Evolutionary conservation across 1,140 invertebrate species (phyloP).

Genomic region (Ceratosolen fusciceps): DNA sequence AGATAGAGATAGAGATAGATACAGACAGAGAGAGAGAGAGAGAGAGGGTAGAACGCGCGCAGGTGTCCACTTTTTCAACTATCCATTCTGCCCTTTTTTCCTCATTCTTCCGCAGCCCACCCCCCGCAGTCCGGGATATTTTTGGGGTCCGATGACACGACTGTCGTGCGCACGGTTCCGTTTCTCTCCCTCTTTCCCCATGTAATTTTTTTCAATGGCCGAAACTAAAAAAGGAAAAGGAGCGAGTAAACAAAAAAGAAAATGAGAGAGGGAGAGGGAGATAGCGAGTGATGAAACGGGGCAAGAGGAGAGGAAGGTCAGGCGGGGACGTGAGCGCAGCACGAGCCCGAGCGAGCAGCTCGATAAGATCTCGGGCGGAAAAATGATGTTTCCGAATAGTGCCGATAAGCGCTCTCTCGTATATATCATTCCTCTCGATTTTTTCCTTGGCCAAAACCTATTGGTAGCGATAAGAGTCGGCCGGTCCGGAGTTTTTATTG

Average conservation of each 20-base stretch:
- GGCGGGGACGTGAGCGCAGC: slow-evolving; percentile 1
- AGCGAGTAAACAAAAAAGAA: too few species aligned
- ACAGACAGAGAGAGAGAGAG: too few species aligned
- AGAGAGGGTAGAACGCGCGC: slow-evolving; percentile 26
- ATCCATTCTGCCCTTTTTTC: slow-evolving; percentile 27
- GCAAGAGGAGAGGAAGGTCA: background rate
- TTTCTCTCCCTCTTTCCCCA: slow-evolving; percentile 27
- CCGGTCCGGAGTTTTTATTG: slow-evolving; percentile 28
- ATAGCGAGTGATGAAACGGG: too few species aligned
- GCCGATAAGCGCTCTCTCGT: slow-evolving; percentile 30
- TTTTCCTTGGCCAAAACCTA: slow-evolving; percentile 22
- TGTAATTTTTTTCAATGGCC: background rate
- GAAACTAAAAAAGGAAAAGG: slow-evolving; percentile 7
- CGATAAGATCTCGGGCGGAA: slow-evolving; percentile 47
- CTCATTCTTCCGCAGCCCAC: background rate
- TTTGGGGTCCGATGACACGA: slow-evolving; percentile 45
- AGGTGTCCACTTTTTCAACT: slow-evolving; percentile 30
- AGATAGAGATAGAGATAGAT: background rate
- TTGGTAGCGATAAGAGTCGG: slow-evolving; percentile 23
- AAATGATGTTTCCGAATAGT: slow-evolving; percentile 46
- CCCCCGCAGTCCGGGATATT: slow-evolving; percentile 25
- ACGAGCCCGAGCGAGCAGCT: background rate
- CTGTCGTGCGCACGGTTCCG: background rate
- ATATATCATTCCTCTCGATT: background rate
- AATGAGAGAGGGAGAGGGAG: too few species aligned